Percentiles rank a stretch among this genome's conserved stretches.
Evolutionary conservation across 2,113 vertebrate genomes (phyloP).

Genomic region (Alexandromys fortis): DNA sequence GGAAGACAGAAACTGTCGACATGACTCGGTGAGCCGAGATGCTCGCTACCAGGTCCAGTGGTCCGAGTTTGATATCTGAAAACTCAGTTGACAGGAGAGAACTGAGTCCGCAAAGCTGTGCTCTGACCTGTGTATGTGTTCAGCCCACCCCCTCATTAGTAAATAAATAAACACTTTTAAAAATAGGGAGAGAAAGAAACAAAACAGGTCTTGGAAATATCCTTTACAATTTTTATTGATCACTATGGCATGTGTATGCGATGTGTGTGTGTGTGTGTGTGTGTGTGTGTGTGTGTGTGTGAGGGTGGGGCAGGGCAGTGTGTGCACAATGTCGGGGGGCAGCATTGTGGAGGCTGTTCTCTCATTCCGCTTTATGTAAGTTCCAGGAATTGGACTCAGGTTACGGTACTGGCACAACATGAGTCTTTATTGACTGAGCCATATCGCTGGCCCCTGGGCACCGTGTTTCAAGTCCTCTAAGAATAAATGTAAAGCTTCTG

Average conservation of each 20-base stretch:
- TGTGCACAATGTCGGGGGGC: neutral
- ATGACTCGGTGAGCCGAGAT: neutral
- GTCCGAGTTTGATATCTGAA: neutral
- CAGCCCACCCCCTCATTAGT: neutral
- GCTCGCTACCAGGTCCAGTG: neutral
- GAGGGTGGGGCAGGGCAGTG: rapidly evolving
- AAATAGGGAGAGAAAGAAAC: neutral
- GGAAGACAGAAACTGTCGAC: neutral
- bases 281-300: neutral
- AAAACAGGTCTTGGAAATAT: neutral
- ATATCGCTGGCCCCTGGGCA: too few relatives aligned
- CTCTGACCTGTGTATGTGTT: neutral
- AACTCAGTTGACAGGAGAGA: neutral
- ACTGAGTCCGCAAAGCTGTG: neutral
- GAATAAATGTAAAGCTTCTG: neutral
- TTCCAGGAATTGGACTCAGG: neutral
- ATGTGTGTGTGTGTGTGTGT: rapidly evolving
- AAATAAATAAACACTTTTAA: neutral
- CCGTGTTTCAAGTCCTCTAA: neutral
- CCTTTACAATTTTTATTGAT: neutral
- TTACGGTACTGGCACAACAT: too few relatives aligned
- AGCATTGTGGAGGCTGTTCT: neutral
- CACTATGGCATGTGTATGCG: neutral
- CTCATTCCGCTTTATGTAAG: too few relatives aligned
- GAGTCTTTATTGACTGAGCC: neutral